Base-by-base conservation (phyloP, 2,888 invertebrate genomes). In the Papilio gigon region DNA sequence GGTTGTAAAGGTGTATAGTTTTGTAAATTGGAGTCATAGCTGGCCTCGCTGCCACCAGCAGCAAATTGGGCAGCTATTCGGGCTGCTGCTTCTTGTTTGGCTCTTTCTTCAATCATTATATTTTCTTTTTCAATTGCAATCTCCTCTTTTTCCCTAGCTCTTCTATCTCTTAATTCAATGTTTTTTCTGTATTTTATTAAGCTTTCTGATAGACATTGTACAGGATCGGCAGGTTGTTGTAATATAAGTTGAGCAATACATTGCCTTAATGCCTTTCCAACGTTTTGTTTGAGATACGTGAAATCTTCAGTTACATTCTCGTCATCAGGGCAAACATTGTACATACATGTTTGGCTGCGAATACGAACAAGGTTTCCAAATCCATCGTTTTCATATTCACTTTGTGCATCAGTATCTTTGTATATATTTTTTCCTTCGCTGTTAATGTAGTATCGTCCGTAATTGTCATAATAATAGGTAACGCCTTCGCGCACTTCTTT, bases 341-440 rank as follows among this genome's bases (percentile, higher is more conserved):
- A 87, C 67, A 87, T 75, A 73, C 89, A 88, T 62, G 80, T 71
- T 44, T 85, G 83, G 70, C 86, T 90, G 44, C 86, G 85, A 73
- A 89, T 85, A 62, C 90, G 86, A 1, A 92, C 90, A n/a, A 92
- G 78, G 74, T 92, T 92, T 53, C 92, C 92, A 69, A 92, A 81
- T 0, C 87, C 92, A 79, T 92, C 92, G 71, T 86, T 86, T 81
- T 92, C 90, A 72, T 90, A 92, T 75, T 92, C 92, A 80, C 90
- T 92, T 1, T 75, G 60, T 50, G 84, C 68, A 76, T 89, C 91
- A 65, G 73, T 73, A 22, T 92, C 92, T 22, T 85, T 80, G 75
- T 92, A 92, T 72, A 92, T 84, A 75, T 84, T 85, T 77, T 87
- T 89, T n/a, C 89, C 90, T 63, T 84, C 78, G 1, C 75, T 75